Evolutionary conservation across 2,113 vertebrate species (phyloP).

Genomic region (Sialia sialis): DNA sequence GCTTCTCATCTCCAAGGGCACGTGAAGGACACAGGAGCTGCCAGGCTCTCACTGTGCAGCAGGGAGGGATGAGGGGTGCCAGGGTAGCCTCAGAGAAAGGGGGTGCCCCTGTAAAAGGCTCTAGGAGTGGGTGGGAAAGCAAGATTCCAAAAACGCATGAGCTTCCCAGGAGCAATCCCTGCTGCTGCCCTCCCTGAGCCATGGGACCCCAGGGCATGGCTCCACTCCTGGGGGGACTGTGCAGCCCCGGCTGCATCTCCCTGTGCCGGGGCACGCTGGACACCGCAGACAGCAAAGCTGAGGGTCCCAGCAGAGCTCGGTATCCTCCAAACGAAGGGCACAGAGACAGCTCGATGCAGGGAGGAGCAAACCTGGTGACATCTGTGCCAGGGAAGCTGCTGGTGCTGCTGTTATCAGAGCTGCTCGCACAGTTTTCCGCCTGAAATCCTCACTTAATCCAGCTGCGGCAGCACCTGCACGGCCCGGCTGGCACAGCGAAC

Average conservation of each 20-base stretch:
- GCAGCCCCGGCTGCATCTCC: neutral
- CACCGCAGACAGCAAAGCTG: neutral
- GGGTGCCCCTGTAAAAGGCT: neutral
- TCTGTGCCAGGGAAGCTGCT: neutral
- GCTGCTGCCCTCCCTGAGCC: neutral
- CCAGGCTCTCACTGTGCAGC: accelerated
- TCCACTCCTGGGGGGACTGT: accelerated
- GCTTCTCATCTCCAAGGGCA: neutral
- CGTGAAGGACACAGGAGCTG: neutral
- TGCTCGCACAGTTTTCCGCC: neutral
- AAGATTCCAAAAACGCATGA: accelerated
- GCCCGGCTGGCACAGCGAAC: neutral
- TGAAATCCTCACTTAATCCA: neutral
- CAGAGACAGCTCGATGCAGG: neutral
- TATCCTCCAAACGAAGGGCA: neutral
- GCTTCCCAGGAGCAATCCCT: neutral
- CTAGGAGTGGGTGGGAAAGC: accelerated
- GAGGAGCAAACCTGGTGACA: neutral
- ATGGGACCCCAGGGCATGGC: accelerated
- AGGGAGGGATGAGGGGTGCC: neutral
- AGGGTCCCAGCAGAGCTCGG: accelerated
- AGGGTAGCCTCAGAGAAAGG: neutral
- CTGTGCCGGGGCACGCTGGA: accelerated
- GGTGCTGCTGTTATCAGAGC: neutral
- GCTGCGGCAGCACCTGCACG: accelerated